Base-by-base conservation (phyloP, 2,113 vertebrate genomes). In the Passer montanus region DNA sequence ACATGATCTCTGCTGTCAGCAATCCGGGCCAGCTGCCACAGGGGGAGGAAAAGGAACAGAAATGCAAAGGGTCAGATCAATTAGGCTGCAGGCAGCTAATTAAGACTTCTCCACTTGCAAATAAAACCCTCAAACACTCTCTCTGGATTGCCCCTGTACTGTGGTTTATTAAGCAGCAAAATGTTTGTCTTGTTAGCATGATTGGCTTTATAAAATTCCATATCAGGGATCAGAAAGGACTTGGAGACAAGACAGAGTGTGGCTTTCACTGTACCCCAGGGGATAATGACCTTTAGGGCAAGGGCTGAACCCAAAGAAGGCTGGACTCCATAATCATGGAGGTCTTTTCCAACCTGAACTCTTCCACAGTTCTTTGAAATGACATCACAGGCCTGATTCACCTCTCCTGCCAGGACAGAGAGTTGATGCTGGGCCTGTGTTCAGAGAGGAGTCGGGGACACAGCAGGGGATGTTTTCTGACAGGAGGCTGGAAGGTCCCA, bases 1-100 rank as follows among this genome's bases (percentile, higher is more conserved):
- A 99, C 99, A 0, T 99, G 99, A 46, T 99, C 99, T 93, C 98
- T 99, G 91, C 99, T 99, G 96, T 99, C 99, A 13, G 99, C 99
- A n/a, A 99, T 99, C 49, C 99, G 98, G 50, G 99, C 99, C 98
- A 99, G 97, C 99, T 99, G 96, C 41, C 68, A 64, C 79, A 60
- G 91, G 74, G 22, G 41, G 11, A 69, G 47, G 13, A 62, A 69
- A 77, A 1, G 68, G 55, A 78, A 62, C 7, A 95, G 77, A 95
- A 82, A 92, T 9, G 56, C 69, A 92, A 49, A 95, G 70, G 81
- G 84, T 16, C 23, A 80, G 44, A 81, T 22, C 56, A 79, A 62
- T 85, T 37, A 87, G 68, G 53, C 85, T 91, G 83, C 47, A 81
- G 76, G 60, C 77, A 90, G 73, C 27, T 86, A 90, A 84, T 24